A percentile compares a stretch with the other conserved stretches of the same genome.
Conservation (phyloP, 2,797 vertebrate species). For the Acipenser transmontanus region DNA sequence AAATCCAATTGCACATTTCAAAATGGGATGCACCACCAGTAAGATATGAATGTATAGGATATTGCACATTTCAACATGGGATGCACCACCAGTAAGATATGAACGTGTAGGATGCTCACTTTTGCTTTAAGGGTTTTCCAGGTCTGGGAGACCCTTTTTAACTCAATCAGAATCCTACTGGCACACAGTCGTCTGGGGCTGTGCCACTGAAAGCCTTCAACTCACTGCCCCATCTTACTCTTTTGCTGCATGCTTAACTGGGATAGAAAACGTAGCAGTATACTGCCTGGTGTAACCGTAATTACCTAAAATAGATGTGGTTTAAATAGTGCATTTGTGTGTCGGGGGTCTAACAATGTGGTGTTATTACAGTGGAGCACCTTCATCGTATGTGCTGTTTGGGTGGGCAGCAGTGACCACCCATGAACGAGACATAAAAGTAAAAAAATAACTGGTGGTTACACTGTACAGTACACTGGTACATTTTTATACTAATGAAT, state of each 20-base stretch:
- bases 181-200: too few relatives aligned
- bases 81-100: too few relatives aligned
- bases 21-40: too few relatives aligned
- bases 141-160: too few relatives aligned
- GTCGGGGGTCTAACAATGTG: conserved; percentile 31
- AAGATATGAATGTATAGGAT: too few relatives aligned
- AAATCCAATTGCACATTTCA: too few relatives aligned
- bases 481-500: conserved; percentile 42
- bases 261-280: conserved; percentile 1
- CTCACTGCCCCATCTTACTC: too few relatives aligned
- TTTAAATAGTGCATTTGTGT: conserved; percentile 48
- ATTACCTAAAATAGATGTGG: conserved; percentile 39
- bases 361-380: conserved; percentile 49
- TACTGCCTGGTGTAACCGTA: background rate
- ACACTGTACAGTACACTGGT: conserved; percentile 47
- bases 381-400: conserved; percentile 40
- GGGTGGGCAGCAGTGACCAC: conserved; percentile 50
- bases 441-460: conserved; percentile 40
- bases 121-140: too few relatives aligned
- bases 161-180: too few relatives aligned
- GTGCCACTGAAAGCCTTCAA: too few relatives aligned
- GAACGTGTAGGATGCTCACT: too few relatives aligned
- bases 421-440: conserved; percentile 42
- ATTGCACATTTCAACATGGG: too few relatives aligned
- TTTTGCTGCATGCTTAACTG: background rate